A percentile compares a stretch with the other conserved stretches of the same genome.
Evolutionary conservation across 1,140 invertebrate genomes (phyloP).

Genomic region (Pseudomyrmex dendroicus): DNA sequence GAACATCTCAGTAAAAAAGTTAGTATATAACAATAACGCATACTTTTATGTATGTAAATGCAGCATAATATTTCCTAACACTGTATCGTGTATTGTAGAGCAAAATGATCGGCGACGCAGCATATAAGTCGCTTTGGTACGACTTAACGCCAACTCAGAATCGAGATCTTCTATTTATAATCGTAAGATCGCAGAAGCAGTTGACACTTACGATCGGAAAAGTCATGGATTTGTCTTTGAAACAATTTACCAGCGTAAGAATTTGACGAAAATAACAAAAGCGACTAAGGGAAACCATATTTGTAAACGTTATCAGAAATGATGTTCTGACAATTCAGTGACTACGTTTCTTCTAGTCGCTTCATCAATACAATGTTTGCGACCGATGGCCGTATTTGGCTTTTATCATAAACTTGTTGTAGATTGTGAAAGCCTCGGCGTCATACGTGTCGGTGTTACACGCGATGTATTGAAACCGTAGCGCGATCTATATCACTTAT

Average conservation of each 20-base stretch:
- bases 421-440: slow-evolving; percentile 48
- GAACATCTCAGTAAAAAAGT: slow-evolving; percentile 53
- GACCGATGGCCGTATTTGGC: neutral
- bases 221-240: slow-evolving; percentile 47
- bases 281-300: no score
- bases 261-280: neutral
- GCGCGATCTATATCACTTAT: no score
- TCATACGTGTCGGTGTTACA: slow-evolving; percentile 49
- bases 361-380: neutral
- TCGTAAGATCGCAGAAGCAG: slow-evolving; percentile 43
- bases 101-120: slow-evolving; percentile 8
- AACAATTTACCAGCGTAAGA: slow-evolving; percentile 60
- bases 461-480: slow-evolving; percentile 43
- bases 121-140: slow-evolving; percentile 32
- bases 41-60: no score
- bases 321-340: neutral
- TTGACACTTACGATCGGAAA: slow-evolving; percentile 52
- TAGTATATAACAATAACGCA: neutral
- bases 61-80: no score
- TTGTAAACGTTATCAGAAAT: neutral
- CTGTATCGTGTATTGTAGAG: neutral
- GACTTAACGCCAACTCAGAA: neutral
- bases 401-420: neutral
- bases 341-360: neutral
- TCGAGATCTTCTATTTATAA: slow-evolving; percentile 43